phyloP scores from a whole-genome alignment of 2,797 vertebrate genomes.

The Pseudotriccus pelzelni region DNA sequence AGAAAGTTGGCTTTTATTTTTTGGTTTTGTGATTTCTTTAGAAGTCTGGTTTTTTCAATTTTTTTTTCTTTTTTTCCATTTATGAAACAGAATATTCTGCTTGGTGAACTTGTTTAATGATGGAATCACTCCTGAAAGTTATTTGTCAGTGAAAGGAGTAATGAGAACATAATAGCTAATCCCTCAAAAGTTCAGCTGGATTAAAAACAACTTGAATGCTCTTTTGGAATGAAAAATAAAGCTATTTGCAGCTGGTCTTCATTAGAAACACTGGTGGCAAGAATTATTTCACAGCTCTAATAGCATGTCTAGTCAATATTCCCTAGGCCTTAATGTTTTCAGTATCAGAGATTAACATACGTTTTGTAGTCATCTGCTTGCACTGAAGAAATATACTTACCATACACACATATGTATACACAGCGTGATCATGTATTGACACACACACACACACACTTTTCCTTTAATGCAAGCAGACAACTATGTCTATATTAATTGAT shows the following conservation, averaged over 20 bases:
- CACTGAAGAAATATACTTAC: background rate
- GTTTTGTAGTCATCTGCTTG: background rate
- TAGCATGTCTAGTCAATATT: conserved; percentile 24
- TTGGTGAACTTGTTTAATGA: background rate
- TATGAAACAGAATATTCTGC: conserved; percentile 6
- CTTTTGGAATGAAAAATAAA: conserved; percentile 17
- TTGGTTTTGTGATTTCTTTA: background rate
- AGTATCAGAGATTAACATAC: background rate
- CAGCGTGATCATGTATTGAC: background rate
- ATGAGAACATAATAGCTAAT: conserved; percentile 36
- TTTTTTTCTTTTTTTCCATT: background rate
- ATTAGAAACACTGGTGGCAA: conserved; percentile 41
- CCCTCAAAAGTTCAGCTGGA: conserved; percentile 39
- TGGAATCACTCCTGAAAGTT: background rate
- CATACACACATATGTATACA: background rate
- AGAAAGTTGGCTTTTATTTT: background rate
- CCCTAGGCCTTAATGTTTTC: conserved; percentile 38
- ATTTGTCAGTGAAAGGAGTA: conserved; percentile 39
- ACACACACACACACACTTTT: background rate
- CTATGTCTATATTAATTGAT: background rate
- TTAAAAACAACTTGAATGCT: conserved; percentile 18
- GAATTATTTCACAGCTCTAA: conserved; percentile 14
- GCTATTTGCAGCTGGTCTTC: conserved; percentile 44
- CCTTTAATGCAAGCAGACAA: background rate
- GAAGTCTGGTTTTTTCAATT: background rate